Conservation (phyloP, 1,140 invertebrate genomes). For the Drosophila suzukii region DNA sequence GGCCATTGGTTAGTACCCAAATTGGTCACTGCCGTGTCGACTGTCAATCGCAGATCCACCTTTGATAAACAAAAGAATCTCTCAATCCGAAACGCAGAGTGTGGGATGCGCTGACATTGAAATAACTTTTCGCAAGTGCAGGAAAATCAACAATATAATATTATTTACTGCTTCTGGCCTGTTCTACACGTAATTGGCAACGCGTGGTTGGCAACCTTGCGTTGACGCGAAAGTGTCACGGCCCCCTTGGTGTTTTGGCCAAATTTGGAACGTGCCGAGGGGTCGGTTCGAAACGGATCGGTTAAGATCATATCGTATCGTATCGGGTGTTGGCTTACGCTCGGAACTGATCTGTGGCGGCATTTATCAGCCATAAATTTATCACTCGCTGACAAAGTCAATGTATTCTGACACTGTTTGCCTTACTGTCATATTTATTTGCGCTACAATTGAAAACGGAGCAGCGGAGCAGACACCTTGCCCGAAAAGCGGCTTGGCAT, state of each 20-base stretch:
- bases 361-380: conserved; percentile 59
- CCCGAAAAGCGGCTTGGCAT: background rate
- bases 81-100: conserved; percentile 26
- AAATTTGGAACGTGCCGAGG: conserved; percentile 61
- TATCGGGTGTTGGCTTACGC: conserved; percentile 27
- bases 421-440: conserved; percentile 63
- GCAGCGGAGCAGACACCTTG: conserved; percentile 44
- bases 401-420: conserved; percentile 52
- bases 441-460: conserved; percentile 65
- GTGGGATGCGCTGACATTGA: conserved; percentile 69
- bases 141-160: conserved; percentile 39
- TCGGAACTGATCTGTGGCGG: conserved; percentile 31
- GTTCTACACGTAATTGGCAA: conserved; percentile 55
- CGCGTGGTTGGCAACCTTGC: conserved; percentile 57
- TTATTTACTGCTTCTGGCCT: conserved; percentile 33
- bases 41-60: conserved; percentile 27
- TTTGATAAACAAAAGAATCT: conserved; percentile 49
- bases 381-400: conserved; percentile 47
- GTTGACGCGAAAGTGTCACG: conserved; percentile 57
- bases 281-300: conserved; percentile 10
- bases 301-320: conserved; percentile 8
- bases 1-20: conserved; percentile 22
- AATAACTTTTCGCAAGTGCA: conserved; percentile 51
- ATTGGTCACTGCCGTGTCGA: conserved; percentile 12
- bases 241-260: conserved; percentile 49